Evolutionary conservation across 1,140 invertebrate genomes (phyloP).

Genomic region (Bombus breviceps): DNA sequence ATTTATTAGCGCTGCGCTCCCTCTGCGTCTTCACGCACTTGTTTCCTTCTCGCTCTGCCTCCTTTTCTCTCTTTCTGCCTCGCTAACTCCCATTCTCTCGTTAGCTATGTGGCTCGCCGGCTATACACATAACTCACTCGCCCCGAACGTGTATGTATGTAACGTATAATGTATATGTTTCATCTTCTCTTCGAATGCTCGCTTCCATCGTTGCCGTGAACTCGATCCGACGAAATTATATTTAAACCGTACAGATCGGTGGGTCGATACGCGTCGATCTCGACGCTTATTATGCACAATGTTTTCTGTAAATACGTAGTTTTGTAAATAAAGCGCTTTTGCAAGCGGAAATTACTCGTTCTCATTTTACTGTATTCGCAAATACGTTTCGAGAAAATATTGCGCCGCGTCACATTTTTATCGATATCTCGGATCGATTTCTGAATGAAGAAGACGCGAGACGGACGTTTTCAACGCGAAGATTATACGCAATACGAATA

Average conservation of each 20-base stretch:
- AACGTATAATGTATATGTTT: neutral
- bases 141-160: neutral
- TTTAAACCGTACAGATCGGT: neutral
- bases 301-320: no score
- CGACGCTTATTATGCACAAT: neutral
- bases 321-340: no score
- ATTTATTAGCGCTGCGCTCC: slow-evolving; percentile 55
- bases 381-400: neutral
- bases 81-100: slow-evolving; percentile 2
- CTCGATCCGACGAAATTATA: neutral
- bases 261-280: neutral
- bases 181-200: neutral
- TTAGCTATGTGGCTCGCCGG: neutral
- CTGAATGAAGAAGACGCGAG: no score
- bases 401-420: neutral
- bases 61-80: neutral
- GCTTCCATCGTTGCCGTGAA: neutral
- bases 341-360: no score
- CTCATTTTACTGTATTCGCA: neutral
- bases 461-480: no score
- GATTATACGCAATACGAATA: no score
- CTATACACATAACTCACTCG: neutral
- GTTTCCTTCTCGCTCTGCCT: neutral
- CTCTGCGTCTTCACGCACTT: slow-evolving; percentile 5
- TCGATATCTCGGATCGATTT: neutral